These are phyloP conservation scores for Pluvianellus socialis DNA, from an alignment of 2,113 vertebrate species.

Conservation along the genomic window DNA sequence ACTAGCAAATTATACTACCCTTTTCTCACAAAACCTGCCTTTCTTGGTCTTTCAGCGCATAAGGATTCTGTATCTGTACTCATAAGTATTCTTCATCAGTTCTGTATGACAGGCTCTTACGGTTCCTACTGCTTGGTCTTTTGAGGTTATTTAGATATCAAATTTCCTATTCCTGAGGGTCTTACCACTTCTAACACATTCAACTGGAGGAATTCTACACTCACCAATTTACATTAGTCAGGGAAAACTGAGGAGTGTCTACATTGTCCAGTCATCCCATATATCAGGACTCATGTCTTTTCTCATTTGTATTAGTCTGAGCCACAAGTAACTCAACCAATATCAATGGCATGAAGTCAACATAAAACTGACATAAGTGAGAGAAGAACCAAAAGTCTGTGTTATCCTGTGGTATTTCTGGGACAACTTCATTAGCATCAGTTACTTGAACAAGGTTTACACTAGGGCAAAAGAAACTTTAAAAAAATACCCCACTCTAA, in stretches of 20 bases:
- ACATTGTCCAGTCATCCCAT: background rate
- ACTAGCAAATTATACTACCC: background rate
- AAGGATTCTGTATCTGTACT: background rate
- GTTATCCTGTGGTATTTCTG: background rate
- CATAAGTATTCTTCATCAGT: background rate
- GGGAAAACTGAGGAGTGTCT: background rate
- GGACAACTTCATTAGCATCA: background rate
- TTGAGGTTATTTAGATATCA: background rate
- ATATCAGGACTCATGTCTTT: background rate
- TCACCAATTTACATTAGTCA: background rate
- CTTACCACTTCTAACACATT: background rate
- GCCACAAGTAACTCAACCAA: background rate
- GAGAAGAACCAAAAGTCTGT: background rate
- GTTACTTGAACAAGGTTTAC: background rate
- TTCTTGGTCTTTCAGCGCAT: background rate
- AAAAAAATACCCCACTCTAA: background rate
- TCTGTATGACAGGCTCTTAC: background rate
- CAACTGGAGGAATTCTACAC: background rate
- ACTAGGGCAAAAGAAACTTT: background rate
- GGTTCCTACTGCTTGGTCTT: background rate
- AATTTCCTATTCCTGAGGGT: background rate
- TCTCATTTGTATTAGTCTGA: background rate
- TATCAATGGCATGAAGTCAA: background rate
- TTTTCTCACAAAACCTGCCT: background rate
- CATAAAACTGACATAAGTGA: background rate